Base-by-base conservation (phyloP, 1,140 invertebrate genomes). In the Nylanderia fulva region DNA sequence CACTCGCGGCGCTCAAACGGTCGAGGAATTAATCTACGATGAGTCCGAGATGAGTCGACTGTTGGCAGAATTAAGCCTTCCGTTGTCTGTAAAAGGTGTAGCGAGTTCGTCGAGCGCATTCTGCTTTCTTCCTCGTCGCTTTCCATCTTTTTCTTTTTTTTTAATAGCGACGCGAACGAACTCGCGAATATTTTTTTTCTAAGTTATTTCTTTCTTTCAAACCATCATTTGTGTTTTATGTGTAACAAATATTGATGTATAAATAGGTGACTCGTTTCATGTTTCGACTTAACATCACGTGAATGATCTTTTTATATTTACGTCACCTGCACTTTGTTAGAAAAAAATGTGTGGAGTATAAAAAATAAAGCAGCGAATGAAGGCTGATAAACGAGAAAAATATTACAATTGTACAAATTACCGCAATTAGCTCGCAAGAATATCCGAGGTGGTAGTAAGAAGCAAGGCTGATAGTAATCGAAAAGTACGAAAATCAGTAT, bases 251-350 rank as follows among this genome's bases (percentile, higher is more conserved):
- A 77, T 64, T 27, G 39, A 77, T 64, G 27, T 27, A 18, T 24
- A 48, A 48, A 48, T 48, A 6, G 39, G 48, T 76, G 72, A 76
- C 36, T 36, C 33, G 18, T 76, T 76, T 64, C 39, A 64, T 11
- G 15, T 76, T 64, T 75, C 71, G 71, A 75, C 36, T 58, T 33
- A 56, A 36, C 58, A 45, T 24, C 39, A 18, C 13, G 39, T 21
- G 9, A 48, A 24, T 13, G 74, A 76, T 48, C n/a, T n/a, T 77
- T 64, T 77, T 77, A 64, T 39, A n/a, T 11, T n/a, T n/a, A n/a
- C 4, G 27, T 75, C 54, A 75, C 36, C 42, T 24, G 29, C 24
- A 21, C 13, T 45, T 39, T 33, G 39, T 18, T 63, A 61, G 27
- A 39, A 39, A 29, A 45, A 33, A 33, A 8, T n/a, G n/a, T n/a